Evolutionary conservation across 2,797 vertebrate genomes (phyloP).

Genomic region (Emys orbicularis): DNA sequence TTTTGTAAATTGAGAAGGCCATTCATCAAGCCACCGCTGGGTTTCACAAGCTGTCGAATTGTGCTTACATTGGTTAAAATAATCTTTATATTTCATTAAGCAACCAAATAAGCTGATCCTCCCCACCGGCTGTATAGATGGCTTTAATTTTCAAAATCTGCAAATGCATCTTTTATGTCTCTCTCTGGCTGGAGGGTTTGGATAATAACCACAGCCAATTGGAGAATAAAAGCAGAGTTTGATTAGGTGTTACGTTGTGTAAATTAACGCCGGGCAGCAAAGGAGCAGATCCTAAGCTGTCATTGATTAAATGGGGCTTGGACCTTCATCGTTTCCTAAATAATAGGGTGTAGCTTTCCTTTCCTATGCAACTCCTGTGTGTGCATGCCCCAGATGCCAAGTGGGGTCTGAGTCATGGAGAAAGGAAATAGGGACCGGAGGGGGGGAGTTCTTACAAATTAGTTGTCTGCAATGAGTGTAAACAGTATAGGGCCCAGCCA

Average conservation of each 20-base stretch:
- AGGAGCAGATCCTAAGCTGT: conserved; percentile 20
- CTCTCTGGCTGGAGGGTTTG: conserved; percentile 77
- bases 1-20: conserved; percentile 82
- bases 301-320: conserved; percentile 36
- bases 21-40: conserved; percentile 83
- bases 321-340: not conserved
- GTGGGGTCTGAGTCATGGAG: not conserved
- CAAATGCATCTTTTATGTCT: conserved; percentile 87
- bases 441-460: not conserved
- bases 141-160: conserved; percentile 87
- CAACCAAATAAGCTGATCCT: conserved; percentile 88
- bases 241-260: conserved; percentile 74
- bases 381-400: not conserved
- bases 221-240: conserved; percentile 76
- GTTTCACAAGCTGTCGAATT: conserved; percentile 89
- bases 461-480: not conserved
- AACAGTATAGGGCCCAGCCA: not conserved
- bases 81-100: conserved; percentile 92
- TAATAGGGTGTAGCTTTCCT: not conserved
- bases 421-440: not conserved
- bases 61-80: conserved; percentile 90
- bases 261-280: conserved; percentile 75
- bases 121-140: conserved; percentile 87
- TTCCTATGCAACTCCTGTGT: not conserved
- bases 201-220: conserved; percentile 67